phyloP scores from a whole-genome alignment of 2,797 vertebrate genomes.

The Ptychadena robeensis region DNA sequence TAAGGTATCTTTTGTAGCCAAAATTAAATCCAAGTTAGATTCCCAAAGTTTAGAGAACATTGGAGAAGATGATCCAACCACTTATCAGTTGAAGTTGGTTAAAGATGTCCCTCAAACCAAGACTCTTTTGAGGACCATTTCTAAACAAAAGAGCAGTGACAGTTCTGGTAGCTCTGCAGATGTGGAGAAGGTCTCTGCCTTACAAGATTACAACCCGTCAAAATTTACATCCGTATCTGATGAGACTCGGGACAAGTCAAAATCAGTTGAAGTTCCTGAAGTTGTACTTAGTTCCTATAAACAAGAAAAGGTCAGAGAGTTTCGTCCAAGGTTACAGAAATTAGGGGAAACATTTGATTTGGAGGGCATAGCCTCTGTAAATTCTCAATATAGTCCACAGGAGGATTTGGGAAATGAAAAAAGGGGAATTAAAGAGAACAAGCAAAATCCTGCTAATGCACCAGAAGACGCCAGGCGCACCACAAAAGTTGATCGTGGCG shows the following conservation, averaged over 20 bases:
- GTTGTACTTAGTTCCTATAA: not conserved
- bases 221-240: not conserved
- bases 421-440: conserved; percentile 60
- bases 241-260: not conserved
- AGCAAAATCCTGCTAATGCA: not conserved
- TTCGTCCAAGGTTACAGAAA: conserved; percentile 19
- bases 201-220: not conserved
- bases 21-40: not conserved
- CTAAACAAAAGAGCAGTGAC: not conserved
- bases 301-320: not conserved
- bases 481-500: too few relatives aligned
- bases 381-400: not conserved
- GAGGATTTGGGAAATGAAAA: conserved; percentile 14
- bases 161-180: not conserved
- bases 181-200: not conserved
- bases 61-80: not conserved
- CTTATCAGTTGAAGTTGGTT: not conserved
- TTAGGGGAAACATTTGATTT: not conserved
- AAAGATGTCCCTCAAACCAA: not conserved
- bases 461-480: not conserved
- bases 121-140: not conserved
- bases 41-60: conserved; percentile 28
- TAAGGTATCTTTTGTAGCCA: conserved; percentile 1
- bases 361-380: not conserved
- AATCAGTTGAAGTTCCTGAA: not conserved